Conservation (phyloP, 2,888 invertebrate species). For the Entomobrya proxima region DNA sequence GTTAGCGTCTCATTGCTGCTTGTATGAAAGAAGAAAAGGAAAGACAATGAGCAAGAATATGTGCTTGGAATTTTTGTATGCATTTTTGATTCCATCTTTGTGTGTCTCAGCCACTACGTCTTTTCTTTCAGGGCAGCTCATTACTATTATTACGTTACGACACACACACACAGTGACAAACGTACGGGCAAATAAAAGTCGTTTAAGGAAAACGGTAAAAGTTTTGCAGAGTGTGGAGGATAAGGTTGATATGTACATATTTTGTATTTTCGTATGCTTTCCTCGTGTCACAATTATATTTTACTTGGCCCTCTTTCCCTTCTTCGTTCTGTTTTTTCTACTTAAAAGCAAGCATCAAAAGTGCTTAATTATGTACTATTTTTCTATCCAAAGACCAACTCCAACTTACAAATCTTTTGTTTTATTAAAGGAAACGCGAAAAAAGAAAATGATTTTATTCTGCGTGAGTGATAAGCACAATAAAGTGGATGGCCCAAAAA, state of each 20-base stretch:
- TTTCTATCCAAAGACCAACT: background rate
- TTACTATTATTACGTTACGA: background rate
- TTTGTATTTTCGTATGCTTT: conserved; percentile 70
- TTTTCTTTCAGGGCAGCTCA: background rate
- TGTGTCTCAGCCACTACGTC: background rate
- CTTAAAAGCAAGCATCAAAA: background rate
- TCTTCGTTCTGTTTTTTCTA: background rate
- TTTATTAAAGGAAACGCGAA: background rate
- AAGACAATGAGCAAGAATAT: conserved; percentile 63
- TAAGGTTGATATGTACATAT: background rate
- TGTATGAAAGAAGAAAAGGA: conserved; percentile 5
- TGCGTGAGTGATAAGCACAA: conserved; percentile 74
- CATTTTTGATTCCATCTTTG: conserved; percentile 33
- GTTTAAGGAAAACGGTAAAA: background rate
- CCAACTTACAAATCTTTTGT: background rate
- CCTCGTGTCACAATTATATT: conserved; percentile 75
- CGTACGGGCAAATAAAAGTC: background rate
- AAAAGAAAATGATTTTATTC: conserved; percentile 61
- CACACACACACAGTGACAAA: background rate
- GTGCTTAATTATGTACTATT: conserved; percentile 41
- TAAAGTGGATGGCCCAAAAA: conserved; percentile 68
- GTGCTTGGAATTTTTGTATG: conserved; percentile 74
- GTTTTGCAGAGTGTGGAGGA: background rate
- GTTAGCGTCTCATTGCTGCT: conserved; percentile 19
- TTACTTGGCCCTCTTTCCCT: conserved; percentile 69